phyloP scores from a whole-genome alignment of 1,140 invertebrate species.

The Drosophila ambigua region DNA sequence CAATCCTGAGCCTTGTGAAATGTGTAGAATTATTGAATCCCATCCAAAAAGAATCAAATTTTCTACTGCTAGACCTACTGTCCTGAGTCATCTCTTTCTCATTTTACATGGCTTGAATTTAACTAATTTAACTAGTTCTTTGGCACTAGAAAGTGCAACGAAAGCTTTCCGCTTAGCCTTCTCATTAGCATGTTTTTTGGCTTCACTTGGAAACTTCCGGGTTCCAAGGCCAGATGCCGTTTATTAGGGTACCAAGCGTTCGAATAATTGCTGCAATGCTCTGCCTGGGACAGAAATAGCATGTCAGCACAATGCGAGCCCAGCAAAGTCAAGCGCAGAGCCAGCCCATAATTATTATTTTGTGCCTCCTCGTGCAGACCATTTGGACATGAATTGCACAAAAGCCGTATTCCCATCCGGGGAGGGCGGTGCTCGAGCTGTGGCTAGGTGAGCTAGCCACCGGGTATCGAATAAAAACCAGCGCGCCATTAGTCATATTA shows the following conservation, averaged over 20 bases:
- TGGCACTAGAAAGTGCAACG: too few species aligned
- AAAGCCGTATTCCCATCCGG: constrained; percentile 42
- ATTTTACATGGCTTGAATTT: not conserved
- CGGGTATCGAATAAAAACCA: constrained; percentile 69
- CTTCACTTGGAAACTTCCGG: not conserved
- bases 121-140: not conserved
- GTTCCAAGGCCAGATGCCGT: not conserved
- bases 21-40: not conserved
- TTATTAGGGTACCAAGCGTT: constrained; percentile 14
- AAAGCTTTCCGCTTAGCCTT: too few species aligned
- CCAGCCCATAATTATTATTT: constrained; percentile 69
- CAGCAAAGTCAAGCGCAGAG: constrained; percentile 41
- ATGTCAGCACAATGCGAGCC: constrained; percentile 65
- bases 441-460: constrained; percentile 8
- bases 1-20: not conserved
- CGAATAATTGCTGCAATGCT: not conserved
- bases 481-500: constrained; percentile 80
- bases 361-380: constrained; percentile 24
- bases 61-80: too few species aligned
- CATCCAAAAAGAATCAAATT: too few species aligned
- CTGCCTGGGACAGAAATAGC: constrained; percentile 46
- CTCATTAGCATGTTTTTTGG: too few species aligned
- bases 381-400: constrained; percentile 73
- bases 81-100: too few species aligned
- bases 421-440: not conserved